Evolutionary conservation across 2,797 vertebrate species (phyloP), one percentile per base, ranked within the genome.

Genomic region (Adelosebastes latens): DNA sequence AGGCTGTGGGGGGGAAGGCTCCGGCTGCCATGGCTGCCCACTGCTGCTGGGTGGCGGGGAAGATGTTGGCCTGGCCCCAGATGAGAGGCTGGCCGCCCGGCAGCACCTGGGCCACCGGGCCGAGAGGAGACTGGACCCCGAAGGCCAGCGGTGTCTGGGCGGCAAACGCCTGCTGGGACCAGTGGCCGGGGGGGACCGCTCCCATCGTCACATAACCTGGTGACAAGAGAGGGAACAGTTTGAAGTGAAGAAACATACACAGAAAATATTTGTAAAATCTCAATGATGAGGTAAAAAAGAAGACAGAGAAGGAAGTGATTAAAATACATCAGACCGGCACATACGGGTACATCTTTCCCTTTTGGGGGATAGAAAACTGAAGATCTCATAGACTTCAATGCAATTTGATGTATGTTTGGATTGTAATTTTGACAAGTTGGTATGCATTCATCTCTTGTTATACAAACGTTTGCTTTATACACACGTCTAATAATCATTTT

Each of bases 181-280:
- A 99, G 91, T 98, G 97, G 1, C 97, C 98, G 12, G 98, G 97
- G 81, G 98, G 97, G 70, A 99, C 98, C 58, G 98, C 97, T 94
- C 98, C 98, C 98, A 99, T 99, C 24, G 98, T 98, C 95, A 99
- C 98, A 85, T 99, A 99, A 97, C 98, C 98, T 99, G 91, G 8
- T 22, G 56, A 60, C 8, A 31, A 46, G 55, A 52, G 25, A 62
- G 4, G 14, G 7, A 49, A 46, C 4, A 20, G 77, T 3, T 6
- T 22, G 27, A 75, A 61, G 10, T 42, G 7, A 53, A 55, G 64
- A 16, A 39, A 59, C 2, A 62, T 3, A 67, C 2, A 36, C 16
- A 46, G 25, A 4, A 79, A 20, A 29, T 18, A 22, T 58, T 27
- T 22, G 5, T 2, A 27, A 22, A 34, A 63, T 55, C 42, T 68